phyloP scores from a whole-genome alignment of 2,888 invertebrate genomes.

The Drosophila borealis region DNA sequence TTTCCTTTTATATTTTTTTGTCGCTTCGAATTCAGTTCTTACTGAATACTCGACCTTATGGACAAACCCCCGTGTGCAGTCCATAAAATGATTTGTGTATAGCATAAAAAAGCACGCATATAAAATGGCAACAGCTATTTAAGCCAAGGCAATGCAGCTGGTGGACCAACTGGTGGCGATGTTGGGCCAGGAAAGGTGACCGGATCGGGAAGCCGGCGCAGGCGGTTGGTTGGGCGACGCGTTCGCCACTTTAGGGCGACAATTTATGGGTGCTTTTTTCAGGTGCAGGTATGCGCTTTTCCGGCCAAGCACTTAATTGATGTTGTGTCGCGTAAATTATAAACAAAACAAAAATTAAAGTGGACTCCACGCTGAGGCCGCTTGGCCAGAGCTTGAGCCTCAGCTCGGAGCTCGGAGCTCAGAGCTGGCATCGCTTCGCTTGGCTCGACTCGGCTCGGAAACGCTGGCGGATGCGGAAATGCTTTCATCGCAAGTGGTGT shows the following conservation, averaged over 20 bases:
- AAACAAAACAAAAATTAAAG: conserved; percentile 83
- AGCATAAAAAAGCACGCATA: conserved; percentile 65
- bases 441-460: conserved; percentile 41
- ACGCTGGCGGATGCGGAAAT: conserved; percentile 74
- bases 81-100: conserved; percentile 69
- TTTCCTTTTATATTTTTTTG: neutral
- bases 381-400: conserved; percentile 13
- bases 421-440: conserved; percentile 1
- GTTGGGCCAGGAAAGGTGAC: conserved; percentile 11
- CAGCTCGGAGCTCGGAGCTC: conserved; percentile 15
- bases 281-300: conserved; percentile 83
- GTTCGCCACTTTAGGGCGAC: conserved; percentile 72
- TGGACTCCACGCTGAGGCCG: conserved; percentile 60
- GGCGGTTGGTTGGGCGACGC: conserved; percentile 23
- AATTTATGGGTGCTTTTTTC: conserved; percentile 80
- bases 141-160: conserved; percentile 65
- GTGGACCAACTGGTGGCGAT: conserved; percentile 33
- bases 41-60: conserved; percentile 21
- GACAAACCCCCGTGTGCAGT: conserved; percentile 38
- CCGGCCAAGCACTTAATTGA: conserved; percentile 84
- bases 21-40: conserved; percentile 7
- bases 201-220: conserved; percentile 17
- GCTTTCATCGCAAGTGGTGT: conserved; percentile 82
- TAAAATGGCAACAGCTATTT: conserved; percentile 71
- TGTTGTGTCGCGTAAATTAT: conserved; percentile 85